Conservation (phyloP, 2,888 invertebrate species). For the Lasioglossum villosulum region DNA sequence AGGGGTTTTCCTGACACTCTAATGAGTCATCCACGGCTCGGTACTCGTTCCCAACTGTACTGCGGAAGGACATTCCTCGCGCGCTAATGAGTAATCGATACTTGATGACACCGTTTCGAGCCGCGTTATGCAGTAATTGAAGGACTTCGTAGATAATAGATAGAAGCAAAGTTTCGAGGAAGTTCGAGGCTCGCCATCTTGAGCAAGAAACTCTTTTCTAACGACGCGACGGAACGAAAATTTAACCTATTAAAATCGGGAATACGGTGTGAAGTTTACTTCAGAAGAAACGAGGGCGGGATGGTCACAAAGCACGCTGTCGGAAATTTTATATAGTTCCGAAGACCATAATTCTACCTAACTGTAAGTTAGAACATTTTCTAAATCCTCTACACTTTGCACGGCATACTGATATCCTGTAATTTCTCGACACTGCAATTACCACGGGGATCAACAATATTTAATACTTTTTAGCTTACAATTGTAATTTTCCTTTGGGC, state of each 20-base stretch:
- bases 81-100: constrained; percentile 29
- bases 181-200: neutral
- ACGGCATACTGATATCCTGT: neutral
- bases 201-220: neutral
- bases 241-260: constrained; percentile 2
- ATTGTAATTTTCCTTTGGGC: neutral
- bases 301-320: neutral
- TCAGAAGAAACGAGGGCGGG: neutral
- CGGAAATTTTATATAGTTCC: constrained; percentile 1
- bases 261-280: neutral
- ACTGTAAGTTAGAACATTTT: neutral
- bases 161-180: constrained; percentile 10
- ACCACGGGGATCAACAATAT: neutral
- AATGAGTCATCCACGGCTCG: constrained; percentile 5
- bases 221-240: neutral
- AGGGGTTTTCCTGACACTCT: neutral
- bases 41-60: neutral
- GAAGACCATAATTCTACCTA: neutral
- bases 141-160: constrained; percentile 16
- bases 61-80: neutral
- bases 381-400: neutral
- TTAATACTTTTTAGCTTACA: neutral
- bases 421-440: neutral
- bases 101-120: constrained; percentile 8
- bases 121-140: neutral